These are phyloP conservation scores for Actinernus sp. DNA, from an alignment of 92 coral and sea anemone genomes.

Conservation along the genomic window DNA sequence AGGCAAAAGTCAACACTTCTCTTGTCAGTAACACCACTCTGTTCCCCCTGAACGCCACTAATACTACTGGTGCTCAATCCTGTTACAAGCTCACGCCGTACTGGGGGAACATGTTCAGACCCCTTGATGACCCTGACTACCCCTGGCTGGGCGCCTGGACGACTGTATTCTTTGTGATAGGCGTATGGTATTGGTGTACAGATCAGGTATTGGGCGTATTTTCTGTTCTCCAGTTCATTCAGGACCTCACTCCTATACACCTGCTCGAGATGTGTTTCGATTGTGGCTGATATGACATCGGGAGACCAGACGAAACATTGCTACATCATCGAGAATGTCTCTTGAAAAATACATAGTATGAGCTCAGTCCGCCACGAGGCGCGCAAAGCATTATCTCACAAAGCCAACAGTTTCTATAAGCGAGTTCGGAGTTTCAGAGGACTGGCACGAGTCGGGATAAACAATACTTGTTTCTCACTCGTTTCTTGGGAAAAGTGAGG, in stretches of 20 bases:
- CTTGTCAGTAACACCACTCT: background rate
- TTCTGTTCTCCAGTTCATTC: background rate
- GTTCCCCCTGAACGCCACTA: background rate
- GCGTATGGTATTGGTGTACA: conserved; percentile 94
- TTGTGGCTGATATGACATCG: too few species aligned
- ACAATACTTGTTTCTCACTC: too few species aligned
- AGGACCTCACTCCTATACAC: background rate
- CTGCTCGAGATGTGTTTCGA: background rate
- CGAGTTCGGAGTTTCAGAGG: too few species aligned
- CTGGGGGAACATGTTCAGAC: conserved; percentile 87
- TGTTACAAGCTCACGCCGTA: conserved; percentile 72
- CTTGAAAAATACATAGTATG: too few species aligned
- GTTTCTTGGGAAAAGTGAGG: too few species aligned
- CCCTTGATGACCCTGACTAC: conserved; percentile 85
- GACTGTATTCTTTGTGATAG: conserved; percentile 74
- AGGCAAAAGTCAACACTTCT: background rate
- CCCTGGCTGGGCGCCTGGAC: conserved; percentile 91
- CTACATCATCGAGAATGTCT: too few species aligned
- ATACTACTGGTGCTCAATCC: conserved; percentile 1
- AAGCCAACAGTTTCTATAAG: too few species aligned
- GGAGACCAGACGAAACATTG: too few species aligned
- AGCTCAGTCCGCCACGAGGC: too few species aligned
- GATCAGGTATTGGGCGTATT: conserved; percentile 88
- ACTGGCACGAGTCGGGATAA: too few species aligned
- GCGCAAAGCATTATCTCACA: too few species aligned